Evolutionary conservation across 2,113 vertebrate genomes (phyloP).

Genomic region (Phyllostomus discolor): DNA sequence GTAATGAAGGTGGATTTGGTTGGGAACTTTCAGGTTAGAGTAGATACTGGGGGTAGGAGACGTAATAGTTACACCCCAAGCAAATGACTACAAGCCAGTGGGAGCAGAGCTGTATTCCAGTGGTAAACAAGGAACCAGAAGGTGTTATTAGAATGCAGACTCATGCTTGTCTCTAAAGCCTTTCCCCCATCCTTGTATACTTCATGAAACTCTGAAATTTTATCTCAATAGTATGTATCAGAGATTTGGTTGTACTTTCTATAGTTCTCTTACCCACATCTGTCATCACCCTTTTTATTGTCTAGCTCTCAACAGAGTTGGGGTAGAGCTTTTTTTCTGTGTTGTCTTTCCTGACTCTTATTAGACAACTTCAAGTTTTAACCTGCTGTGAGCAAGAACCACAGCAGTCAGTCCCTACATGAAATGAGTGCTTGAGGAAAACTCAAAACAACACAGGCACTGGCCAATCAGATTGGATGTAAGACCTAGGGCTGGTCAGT

Average conservation of each 20-base stretch:
- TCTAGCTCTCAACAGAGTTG: background rate
- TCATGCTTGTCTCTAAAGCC: background rate
- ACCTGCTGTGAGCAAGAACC: background rate
- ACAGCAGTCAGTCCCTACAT: background rate
- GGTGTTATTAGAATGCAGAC: background rate
- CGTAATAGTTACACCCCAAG: background rate
- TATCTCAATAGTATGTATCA: background rate
- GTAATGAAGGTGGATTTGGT: background rate
- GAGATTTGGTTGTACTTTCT: background rate
- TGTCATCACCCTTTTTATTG: background rate
- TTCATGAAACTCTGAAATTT: background rate
- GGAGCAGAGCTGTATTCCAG: background rate
- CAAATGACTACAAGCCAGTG: background rate
- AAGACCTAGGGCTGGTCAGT: background rate
- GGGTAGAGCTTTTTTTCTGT: background rate
- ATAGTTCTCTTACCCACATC: background rate
- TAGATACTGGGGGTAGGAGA: background rate
- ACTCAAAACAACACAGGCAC: background rate
- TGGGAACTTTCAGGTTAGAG: background rate
- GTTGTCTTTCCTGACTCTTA: background rate
- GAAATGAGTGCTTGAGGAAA: background rate
- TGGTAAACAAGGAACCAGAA: background rate
- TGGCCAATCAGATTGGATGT: background rate
- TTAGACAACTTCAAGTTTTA: constrained; percentile 19
- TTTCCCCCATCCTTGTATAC: background rate